Base-by-base conservation (phyloP, 2,888 invertebrate genomes). In the Drosophila meridiana region DNA sequence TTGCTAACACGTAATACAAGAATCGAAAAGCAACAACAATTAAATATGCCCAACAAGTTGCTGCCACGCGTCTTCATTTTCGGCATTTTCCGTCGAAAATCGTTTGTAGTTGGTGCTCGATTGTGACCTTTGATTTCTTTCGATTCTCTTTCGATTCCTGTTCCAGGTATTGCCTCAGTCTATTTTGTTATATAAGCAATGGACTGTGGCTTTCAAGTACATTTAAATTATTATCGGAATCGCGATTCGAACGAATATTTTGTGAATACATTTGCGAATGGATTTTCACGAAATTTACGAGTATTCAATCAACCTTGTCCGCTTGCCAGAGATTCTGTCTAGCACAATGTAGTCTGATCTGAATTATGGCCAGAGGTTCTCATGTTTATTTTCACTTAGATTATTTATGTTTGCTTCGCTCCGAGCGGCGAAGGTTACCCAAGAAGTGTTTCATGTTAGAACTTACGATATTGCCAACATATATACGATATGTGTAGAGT, bases 51-150 rank as follows among this genome's bases (percentile, higher is more conserved):
- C 75, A 85, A 85, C 83, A 84, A 85, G 83, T 87, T 83, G 84
- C 63, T 60, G 84, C 88, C 86, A 84, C 84, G 86, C 88, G 83
- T 73, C 76, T 83, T 64, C 72, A 75, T 69, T 68, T 73, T 73
- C 59, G 76, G 67, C 80, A 69, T 74, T 83, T 82, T 80, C 88
- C 88, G 76, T 61, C 48, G 83, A 84, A 84, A 79, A 77, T 68
- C 73, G 42, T 87, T 71, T 85, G 73, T 75, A 73, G 50, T 77
- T 75, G 70, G 45, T 75, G 69, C 47, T 50, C 38, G 53, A 32
- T 43, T 52, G 52, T 62, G 85, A 85, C 80, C 88, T 85, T 82
- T 82, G 69, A 68, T 74, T 53, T 72, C 36, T 36, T 20, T 52
- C 34, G 50, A 5, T 20, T 20, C 32, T 32, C 34, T 52, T 45